Conservation (phyloP, 2,888 invertebrate species). For the Monopis laevigella region DNA sequence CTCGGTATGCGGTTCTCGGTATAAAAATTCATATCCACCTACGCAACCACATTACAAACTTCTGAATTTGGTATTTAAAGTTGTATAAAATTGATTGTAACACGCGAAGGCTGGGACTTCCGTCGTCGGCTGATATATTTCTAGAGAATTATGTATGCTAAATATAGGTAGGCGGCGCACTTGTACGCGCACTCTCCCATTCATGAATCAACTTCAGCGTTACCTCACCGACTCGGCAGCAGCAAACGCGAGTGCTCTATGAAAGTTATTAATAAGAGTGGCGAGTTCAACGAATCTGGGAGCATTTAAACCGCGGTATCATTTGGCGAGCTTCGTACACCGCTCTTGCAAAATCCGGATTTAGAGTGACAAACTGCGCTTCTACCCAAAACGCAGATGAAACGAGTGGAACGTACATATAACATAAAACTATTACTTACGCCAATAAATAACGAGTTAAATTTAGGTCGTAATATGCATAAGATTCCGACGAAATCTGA, state of each 20-base stretch:
- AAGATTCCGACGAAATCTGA: too few species aligned
- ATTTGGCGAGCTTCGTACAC: slow-evolving; percentile 24
- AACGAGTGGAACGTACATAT: too few species aligned
- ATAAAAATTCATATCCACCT: slow-evolving; percentile 6
- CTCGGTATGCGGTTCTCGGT: too few species aligned
- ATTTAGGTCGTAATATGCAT: too few species aligned
- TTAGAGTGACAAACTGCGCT: slow-evolving; percentile 31
- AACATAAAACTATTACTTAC: too few species aligned
- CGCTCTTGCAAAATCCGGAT: slow-evolving; percentile 31
- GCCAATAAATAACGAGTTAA: too few species aligned
- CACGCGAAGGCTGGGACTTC: slow-evolving; percentile 43
- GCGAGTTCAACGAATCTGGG: slow-evolving; percentile 59
- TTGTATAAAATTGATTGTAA: slow-evolving; percentile 20
- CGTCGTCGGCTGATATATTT: slow-evolving; percentile 49
- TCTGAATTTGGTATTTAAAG: background rate
- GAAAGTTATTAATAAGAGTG: slow-evolving; percentile 61
- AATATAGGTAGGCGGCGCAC: slow-evolving; percentile 42
- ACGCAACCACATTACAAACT: background rate
- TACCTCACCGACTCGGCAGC: slow-evolving; percentile 52
- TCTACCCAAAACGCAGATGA: too few species aligned
- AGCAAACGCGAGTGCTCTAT: slow-evolving; percentile 44
- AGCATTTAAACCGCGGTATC: slow-evolving; percentile 42
- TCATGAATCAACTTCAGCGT: slow-evolving; percentile 65
- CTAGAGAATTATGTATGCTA: slow-evolving; percentile 52
- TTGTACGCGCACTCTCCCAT: slow-evolving; percentile 47